phyloP scores from a whole-genome alignment of 1,140 invertebrate genomes.

The Hylaeus anthracinus region DNA sequence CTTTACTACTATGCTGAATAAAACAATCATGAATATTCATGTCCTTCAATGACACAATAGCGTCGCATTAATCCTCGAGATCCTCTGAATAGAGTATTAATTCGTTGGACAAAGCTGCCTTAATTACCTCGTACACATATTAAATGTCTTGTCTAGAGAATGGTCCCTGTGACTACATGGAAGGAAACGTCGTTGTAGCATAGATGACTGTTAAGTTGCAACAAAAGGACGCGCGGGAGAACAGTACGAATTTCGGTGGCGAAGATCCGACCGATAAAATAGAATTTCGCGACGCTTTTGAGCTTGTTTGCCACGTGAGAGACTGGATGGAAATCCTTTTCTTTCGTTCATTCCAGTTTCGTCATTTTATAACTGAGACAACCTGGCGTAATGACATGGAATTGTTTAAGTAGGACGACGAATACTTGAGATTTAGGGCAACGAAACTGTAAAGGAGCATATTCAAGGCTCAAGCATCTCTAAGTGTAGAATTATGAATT shows the following conservation, averaged over 20 bases:
- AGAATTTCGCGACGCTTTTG: slow-evolving; percentile 3
- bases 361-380: slow-evolving; percentile 14
- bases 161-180: slow-evolving; percentile 16
- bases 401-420: neutral
- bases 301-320: slow-evolving; percentile 25
- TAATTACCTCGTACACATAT: slow-evolving; percentile 12
- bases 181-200: slow-evolving; percentile 8
- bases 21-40: neutral
- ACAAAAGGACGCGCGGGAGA: slow-evolving; percentile 27
- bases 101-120: slow-evolving; percentile 32
- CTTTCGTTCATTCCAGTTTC: slow-evolving; percentile 25
- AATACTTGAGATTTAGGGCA: too few relatives aligned
- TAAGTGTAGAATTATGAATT: too few relatives aligned
- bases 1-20: neutral
- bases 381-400: neutral
- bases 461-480: too few relatives aligned
- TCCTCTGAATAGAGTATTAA: slow-evolving; percentile 37
- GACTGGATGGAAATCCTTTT: slow-evolving; percentile 9
- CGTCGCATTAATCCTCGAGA: slow-evolving; percentile 25
- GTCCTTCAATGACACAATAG: slow-evolving; percentile 7
- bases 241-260: slow-evolving; percentile 28
- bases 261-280: slow-evolving; percentile 2
- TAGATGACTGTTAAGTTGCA: slow-evolving; percentile 6
- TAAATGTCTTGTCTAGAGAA: slow-evolving; percentile 7
- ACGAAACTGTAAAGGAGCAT: too few relatives aligned